phyloP scores from a whole-genome alignment of 2,113 vertebrate genomes.

The Nycticorax nycticorax region DNA sequence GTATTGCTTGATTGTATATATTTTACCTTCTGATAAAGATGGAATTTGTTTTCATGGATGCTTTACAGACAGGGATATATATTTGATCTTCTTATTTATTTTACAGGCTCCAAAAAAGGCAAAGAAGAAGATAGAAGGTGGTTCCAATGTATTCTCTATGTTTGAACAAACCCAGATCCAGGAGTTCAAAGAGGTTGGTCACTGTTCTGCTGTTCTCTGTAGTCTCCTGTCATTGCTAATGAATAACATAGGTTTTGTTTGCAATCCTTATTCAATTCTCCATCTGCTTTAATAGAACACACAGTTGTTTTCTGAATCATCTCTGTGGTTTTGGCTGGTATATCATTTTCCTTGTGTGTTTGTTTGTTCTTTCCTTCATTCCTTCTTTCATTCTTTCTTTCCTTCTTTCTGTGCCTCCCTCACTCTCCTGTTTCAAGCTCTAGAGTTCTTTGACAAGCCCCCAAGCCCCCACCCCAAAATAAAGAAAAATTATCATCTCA shows the following conservation, averaged over 20 bases:
- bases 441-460: neutral
- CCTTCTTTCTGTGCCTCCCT: neutral
- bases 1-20: neutral
- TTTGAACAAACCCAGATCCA: slow-evolving; percentile 93
- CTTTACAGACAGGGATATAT: neutral
- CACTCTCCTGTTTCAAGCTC: neutral
- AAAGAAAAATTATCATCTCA: neutral
- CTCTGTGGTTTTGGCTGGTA: slow-evolving; percentile 54
- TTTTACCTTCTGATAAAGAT: neutral
- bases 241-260: slow-evolving; percentile 51
- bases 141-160: slow-evolving; percentile 92
- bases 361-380: neutral
- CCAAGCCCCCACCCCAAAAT: neutral
- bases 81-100: neutral
- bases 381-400: neutral
- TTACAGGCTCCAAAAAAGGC: slow-evolving; percentile 85
- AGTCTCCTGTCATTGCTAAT: slow-evolving; percentile 9
- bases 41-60: neutral
- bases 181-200: slow-evolving; percentile 90
- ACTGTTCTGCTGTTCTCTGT: neutral
- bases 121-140: slow-evolving; percentile 82
- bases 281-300: slow-evolving; percentile 52
- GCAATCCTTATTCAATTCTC: slow-evolving; percentile 12
- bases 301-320: slow-evolving; percentile 64
- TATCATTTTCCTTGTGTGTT: slow-evolving; percentile 20